phyloP scores from a whole-genome alignment of 2,797 vertebrate species.

The Clarias pachynema region DNA sequence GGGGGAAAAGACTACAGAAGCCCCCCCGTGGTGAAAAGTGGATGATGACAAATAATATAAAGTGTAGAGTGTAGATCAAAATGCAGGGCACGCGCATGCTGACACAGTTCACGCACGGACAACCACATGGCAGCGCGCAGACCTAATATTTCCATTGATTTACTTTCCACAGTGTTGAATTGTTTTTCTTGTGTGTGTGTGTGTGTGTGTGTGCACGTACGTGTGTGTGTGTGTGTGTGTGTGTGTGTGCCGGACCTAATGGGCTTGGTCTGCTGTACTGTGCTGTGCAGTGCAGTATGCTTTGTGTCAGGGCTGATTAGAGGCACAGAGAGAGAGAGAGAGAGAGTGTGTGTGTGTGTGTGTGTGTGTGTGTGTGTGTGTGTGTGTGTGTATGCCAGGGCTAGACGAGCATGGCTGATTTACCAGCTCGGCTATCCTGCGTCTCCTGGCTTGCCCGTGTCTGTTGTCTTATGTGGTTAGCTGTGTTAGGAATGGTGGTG shows the following conservation, averaged over 20 bases:
- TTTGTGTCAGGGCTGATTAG: slow-evolving; percentile 31
- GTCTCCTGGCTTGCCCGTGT: slow-evolving; percentile 24
- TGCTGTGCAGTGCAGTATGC: slow-evolving; percentile 13
- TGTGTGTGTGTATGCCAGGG: slow-evolving; percentile 1
- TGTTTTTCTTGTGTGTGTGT: slow-evolving; percentile 11
- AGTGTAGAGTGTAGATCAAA: slow-evolving; percentile 39
- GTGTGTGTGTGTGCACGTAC: neutral
- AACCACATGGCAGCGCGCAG: neutral
- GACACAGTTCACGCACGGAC: slow-evolving; percentile 18
- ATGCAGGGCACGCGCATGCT: slow-evolving; percentile 20
- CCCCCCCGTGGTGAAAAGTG: slow-evolving; percentile 49
- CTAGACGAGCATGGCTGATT: slow-evolving; percentile 31
- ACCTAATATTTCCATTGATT: slow-evolving; percentile 26
- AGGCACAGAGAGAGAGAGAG: neutral
- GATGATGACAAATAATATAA: slow-evolving; percentile 62
- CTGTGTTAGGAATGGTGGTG: neutral
- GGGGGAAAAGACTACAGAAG: slow-evolving; percentile 52
- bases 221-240: slow-evolving; percentile 14
- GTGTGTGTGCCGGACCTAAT: slow-evolving; percentile 12
- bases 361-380: neutral
- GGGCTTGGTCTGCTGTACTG: slow-evolving; percentile 16
- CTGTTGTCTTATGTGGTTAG: slow-evolving; percentile 33
- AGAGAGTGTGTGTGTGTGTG: too few species aligned
- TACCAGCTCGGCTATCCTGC: slow-evolving; percentile 20
- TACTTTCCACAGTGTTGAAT: slow-evolving; percentile 23